Conservation (phyloP, 2,113 vertebrate species). For the Gobiocypris rarus region DNA sequence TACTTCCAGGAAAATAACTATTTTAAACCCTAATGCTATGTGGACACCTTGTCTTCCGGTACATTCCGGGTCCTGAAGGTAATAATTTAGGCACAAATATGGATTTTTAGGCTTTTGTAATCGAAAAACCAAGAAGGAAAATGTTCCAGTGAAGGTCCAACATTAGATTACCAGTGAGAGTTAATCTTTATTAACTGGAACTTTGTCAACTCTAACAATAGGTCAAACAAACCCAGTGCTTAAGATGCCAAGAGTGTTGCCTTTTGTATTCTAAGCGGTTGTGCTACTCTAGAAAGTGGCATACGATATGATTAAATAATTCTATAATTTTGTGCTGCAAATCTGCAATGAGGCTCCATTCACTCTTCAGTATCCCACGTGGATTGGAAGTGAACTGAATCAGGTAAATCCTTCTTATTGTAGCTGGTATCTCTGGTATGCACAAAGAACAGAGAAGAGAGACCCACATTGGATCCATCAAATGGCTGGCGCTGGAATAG, state of each 20-base stretch:
- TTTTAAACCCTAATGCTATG: conserved; percentile 4
- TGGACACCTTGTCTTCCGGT: neutral
- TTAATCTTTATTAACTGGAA: neutral
- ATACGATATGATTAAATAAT: neutral
- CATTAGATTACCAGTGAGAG: neutral
- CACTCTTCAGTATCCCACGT: conserved; percentile 40
- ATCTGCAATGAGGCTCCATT: conserved; percentile 32
- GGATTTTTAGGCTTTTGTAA: neutral
- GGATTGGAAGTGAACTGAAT: conserved; percentile 51
- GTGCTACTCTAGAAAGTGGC: neutral
- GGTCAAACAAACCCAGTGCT: neutral
- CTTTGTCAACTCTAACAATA: neutral
- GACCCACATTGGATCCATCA: conserved; percentile 44
- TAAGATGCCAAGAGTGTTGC: neutral
- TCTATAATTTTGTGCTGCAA: neutral
- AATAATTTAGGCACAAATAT: neutral
- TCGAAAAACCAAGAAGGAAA: neutral
- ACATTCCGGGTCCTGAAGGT: neutral
- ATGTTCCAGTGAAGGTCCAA: neutral
- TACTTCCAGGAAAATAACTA: conserved; percentile 5
- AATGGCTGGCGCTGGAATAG: conserved; percentile 49
- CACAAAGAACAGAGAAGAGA: conserved; percentile 54
- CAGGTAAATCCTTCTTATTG: conserved; percentile 61
- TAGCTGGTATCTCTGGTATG: conserved; percentile 60
- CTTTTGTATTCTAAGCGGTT: neutral